phyloP scores from a whole-genome alignment of 2,113 vertebrate species.

The Ia io region DNA sequence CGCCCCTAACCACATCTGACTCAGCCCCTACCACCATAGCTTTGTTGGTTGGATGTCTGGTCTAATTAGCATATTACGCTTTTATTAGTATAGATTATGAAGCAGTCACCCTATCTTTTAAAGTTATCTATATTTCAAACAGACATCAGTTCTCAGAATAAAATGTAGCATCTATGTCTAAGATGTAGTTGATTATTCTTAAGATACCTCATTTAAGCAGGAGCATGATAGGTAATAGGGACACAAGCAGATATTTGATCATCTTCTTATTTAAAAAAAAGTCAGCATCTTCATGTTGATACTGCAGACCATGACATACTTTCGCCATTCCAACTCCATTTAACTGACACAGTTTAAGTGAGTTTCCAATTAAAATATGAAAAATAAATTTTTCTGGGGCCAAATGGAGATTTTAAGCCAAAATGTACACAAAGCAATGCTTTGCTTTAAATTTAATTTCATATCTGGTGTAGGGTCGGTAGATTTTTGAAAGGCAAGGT shows the following conservation, averaged over 20 bases:
- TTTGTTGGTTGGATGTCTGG: too few species aligned
- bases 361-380: neutral
- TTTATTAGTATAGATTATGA: neutral
- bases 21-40: too few species aligned
- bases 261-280: neutral
- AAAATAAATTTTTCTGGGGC: neutral
- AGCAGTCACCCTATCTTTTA: neutral
- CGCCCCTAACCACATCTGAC: too few species aligned
- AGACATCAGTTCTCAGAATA: neutral
- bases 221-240: neutral
- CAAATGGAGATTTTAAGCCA: neutral
- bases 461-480: neutral
- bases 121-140: neutral
- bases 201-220: neutral
- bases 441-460: neutral
- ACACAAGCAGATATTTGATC: neutral
- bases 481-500: too few species aligned
- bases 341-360: neutral
- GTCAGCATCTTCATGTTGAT: neutral
- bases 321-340: neutral
- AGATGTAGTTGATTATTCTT: conserved; percentile 23
- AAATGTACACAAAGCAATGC: neutral
- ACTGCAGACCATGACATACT: neutral
- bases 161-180: neutral
- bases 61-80: neutral